Base-by-base conservation (phyloP, 2,888 invertebrate species). In the Myopa testacea region DNA sequence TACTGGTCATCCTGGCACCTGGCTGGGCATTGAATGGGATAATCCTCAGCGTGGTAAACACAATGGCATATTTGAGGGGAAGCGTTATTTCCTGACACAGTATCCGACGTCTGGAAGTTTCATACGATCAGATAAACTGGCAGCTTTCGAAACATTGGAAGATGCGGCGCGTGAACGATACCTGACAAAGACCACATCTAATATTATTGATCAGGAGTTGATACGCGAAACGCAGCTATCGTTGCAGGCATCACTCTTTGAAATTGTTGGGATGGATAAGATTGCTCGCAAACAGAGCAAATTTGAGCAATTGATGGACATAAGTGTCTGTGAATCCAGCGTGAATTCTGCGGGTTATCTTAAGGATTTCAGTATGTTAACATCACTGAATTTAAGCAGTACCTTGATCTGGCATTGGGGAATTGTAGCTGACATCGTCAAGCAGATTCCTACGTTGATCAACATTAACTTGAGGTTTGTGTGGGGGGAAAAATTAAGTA, bases 11-110 rank as follows among this genome's bases (percentile, higher is more conserved):
- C 90, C 91, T 78, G 95, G 95, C 65, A 87, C 90, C 50, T 98
- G 98, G 98, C 91, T 96, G 77, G 99, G 99, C 0, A 92, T 99
- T n/a, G 98, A 99, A 87, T 99, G 98, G 98, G 98, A 99, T 88
- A 94, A 97, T 84, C 91, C 93, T 4, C 89, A 90, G 8, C 91
- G 98, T 84, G 99, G 99, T 2, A 98, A 97, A 88, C 98, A 99
- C 87, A 93, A 97, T 90, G 99, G 99, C 0, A 92, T 92, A 65
- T 92, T 97, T 63, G 93, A 96, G 81, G 96, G 94, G 69, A 90
- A 92, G 69, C 92, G 93, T 81, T 98, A 98, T 89, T 99, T 98
- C 88, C 91, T 92, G 86, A 91, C 95, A 0, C 92, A 93, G 71
- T 91, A 93, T 86, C 92, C 94, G n/a, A 94, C 92, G 3, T 94